Conservation (phyloP, 2,888 invertebrate species). For the Spodoptera exigua region DNA sequence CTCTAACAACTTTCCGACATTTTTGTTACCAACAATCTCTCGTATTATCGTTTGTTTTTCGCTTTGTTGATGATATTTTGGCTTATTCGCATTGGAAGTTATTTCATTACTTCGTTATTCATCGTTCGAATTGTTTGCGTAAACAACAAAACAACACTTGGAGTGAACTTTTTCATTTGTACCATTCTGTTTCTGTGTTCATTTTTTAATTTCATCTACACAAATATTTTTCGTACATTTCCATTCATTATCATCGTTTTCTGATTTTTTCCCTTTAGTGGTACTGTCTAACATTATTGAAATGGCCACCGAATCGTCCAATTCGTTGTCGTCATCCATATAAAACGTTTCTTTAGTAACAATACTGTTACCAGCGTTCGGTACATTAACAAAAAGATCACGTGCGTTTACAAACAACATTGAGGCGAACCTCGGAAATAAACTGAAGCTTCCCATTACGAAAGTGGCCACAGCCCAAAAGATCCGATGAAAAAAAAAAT, state of each 20-base stretch:
- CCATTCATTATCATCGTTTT: slow-evolving; percentile 1
- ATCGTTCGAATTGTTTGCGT: slow-evolving; percentile 74
- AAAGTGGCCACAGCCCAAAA: slow-evolving; percentile 58
- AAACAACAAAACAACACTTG: slow-evolving; percentile 70
- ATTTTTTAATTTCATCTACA: slow-evolving; percentile 45
- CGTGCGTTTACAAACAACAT: slow-evolving; percentile 42
- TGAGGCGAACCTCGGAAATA: slow-evolving; percentile 50
- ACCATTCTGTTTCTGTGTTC: slow-evolving; percentile 51
- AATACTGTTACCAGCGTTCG: slow-evolving; percentile 12
- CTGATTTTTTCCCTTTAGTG: not conserved
- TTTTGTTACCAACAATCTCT: slow-evolving; percentile 74
- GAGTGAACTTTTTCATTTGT: slow-evolving; percentile 59
- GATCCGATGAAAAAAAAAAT: slow-evolving; percentile 47
- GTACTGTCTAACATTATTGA: slow-evolving; percentile 27
- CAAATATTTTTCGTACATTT: slow-evolving; percentile 18
- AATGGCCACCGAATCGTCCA: slow-evolving; percentile 17
- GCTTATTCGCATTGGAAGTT: slow-evolving; percentile 75
- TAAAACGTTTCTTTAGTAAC: slow-evolving; percentile 18
- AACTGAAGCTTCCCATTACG: slow-evolving; percentile 55
- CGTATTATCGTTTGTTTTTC: slow-evolving; percentile 71
- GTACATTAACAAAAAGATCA: slow-evolving; percentile 39
- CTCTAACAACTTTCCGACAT: slow-evolving; percentile 67
- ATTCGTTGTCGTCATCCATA: slow-evolving; percentile 19
- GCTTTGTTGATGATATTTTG: slow-evolving; percentile 78
- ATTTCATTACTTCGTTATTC: slow-evolving; percentile 75